Conservation (phyloP, 1,140 invertebrate species). For the Aporrectodea caliginosa region DNA sequence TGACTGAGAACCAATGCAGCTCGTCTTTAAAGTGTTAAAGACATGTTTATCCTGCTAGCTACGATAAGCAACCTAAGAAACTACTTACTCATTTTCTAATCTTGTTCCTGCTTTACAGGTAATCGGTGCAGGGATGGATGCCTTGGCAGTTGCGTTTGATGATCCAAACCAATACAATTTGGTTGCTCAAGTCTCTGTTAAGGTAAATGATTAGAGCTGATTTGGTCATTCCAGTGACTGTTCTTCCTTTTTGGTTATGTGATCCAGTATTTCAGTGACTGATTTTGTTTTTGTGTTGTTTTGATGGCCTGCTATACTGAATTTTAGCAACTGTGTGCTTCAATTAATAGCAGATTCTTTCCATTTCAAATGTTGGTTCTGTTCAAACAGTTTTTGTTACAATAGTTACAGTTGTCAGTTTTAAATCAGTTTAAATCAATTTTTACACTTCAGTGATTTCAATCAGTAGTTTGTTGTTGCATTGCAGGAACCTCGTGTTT, state of each 20-base stretch:
- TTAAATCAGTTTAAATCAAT: background rate
- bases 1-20: background rate
- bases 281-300: background rate
- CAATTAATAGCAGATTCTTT: background rate
- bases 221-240: no score
- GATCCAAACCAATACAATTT: background rate
- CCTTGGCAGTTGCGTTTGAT: background rate
- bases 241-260: no score
- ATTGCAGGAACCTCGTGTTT: constrained; percentile 64
- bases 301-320: background rate
- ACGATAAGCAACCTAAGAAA: no score
- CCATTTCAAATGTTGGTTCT: background rate
- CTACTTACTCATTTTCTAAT: background rate
- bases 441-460: background rate
- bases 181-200: background rate
- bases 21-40: background rate
- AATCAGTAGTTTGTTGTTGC: background rate
- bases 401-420: background rate
- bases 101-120: background rate
- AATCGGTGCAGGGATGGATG: background rate
- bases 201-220: background rate
- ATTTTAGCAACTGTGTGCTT: background rate
- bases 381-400: background rate
- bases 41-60: background rate
- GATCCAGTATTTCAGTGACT: no score